phyloP scores from a whole-genome alignment of 2,797 vertebrate genomes.

The Sandelia bainsii region DNA sequence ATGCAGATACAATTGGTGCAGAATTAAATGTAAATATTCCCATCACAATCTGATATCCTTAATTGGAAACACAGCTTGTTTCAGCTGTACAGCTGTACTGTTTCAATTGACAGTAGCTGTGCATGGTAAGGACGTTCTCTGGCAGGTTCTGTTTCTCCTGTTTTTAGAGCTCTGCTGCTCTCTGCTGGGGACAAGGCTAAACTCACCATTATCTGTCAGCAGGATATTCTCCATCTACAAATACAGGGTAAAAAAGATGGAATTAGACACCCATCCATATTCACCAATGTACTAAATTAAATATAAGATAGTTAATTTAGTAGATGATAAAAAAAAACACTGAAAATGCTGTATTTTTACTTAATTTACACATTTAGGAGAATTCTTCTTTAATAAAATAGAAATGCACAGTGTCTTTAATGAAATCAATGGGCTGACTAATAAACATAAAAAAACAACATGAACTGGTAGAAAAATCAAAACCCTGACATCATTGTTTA shows the following conservation, averaged over 20 bases:
- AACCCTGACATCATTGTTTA: too few species aligned
- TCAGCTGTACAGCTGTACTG: constrained; percentile 2
- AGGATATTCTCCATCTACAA: constrained; percentile 97
- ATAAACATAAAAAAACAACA: too few species aligned
- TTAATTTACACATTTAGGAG: too few species aligned
- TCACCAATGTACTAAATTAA: not conserved
- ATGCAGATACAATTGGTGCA: not conserved
- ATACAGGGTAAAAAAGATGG: constrained; percentile 23
- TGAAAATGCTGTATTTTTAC: too few species aligned
- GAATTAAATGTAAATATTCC: not conserved
- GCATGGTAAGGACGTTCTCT: constrained; percentile 33
- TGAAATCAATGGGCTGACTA: too few species aligned
- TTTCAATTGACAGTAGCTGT: constrained; percentile 14
- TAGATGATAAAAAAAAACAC: too few species aligned
- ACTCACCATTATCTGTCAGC: constrained; percentile 91
- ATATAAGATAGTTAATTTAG: too few species aligned
- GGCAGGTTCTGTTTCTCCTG: constrained; percentile 44
- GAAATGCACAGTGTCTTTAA: too few species aligned
- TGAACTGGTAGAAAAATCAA: too few species aligned
- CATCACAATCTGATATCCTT: not conserved
- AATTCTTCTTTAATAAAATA: too few species aligned
- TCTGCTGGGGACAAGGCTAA: constrained; percentile 52
- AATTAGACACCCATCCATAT: constrained; percentile 11
- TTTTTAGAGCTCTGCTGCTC: constrained; percentile 59
- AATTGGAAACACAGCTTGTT: not conserved